These are phyloP conservation scores for Luehdorfia chinensis DNA, from an alignment of 1,140 invertebrate species.

Conservation along the genomic window DNA sequence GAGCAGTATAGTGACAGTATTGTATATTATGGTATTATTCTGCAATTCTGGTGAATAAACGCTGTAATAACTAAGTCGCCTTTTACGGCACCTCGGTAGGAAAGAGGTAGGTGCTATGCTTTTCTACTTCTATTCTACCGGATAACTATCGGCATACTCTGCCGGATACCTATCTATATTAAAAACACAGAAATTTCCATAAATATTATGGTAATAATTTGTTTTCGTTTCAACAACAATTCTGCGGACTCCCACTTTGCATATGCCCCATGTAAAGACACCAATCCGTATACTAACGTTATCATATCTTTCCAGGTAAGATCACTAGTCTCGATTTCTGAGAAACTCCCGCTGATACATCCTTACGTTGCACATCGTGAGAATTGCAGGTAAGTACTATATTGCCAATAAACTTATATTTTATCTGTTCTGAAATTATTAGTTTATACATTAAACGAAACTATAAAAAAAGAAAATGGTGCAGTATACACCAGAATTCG, in stretches of 20 bases:
- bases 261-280: no score
- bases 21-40: no score
- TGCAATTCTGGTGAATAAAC: no score
- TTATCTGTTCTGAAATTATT: background rate
- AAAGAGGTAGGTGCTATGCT: no score
- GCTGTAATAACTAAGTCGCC: no score
- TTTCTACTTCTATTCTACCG: no score
- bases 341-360: background rate
- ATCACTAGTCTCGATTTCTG: background rate
- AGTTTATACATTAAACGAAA: background rate
- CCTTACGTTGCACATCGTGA: background rate
- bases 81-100: no score
- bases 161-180: no score
- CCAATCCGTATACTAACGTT: background rate
- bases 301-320: slow-evolving; percentile 15
- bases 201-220: no score
- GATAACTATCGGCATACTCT: no score
- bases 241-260: background rate
- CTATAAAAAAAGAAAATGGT: background rate
- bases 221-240: background rate
- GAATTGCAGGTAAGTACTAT: slow-evolving; percentile 1
- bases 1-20: no score
- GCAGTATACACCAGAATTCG: background rate
- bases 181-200: no score
- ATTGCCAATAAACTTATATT: background rate